Evolutionary conservation across 2,113 vertebrate species (phyloP).

Genomic region (Panthera uncia): DNA sequence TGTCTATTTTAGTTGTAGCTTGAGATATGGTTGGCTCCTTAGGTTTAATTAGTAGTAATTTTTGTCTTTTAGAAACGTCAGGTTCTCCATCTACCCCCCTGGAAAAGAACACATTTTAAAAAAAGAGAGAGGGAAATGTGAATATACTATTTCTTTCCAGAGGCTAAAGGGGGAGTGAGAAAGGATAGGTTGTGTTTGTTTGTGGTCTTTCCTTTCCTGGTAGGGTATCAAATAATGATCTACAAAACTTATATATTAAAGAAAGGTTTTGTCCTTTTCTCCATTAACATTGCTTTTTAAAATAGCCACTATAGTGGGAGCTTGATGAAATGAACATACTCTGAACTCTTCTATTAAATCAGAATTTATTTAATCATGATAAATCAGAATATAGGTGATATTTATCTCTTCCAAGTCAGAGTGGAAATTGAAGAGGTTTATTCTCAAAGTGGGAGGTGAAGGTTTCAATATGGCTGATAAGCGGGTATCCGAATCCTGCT

Average conservation of each 20-base stretch:
- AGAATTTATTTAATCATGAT: conserved; percentile 26
- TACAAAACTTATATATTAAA: background rate
- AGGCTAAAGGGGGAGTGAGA: background rate
- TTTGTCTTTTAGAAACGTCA: background rate
- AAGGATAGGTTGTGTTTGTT: background rate
- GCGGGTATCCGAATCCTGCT: background rate
- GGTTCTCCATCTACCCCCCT: background rate
- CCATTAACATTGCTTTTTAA: background rate
- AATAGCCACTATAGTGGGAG: background rate
- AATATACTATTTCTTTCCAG: background rate
- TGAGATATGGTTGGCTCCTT: background rate
- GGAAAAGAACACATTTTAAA: background rate
- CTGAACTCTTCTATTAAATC: background rate
- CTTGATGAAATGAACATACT: background rate
- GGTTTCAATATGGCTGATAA: background rate
- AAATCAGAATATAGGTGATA: background rate
- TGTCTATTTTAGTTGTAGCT: background rate
- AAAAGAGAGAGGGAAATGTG: background rate
- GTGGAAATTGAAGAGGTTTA: background rate
- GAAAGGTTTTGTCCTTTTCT: background rate
- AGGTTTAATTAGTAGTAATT: background rate
- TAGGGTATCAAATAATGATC: background rate
- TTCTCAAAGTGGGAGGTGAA: background rate
- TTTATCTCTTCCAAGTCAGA: background rate
- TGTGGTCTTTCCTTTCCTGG: background rate